Percentiles rank a stretch among this genome's conserved stretches.
These are phyloP conservation scores for Myiozetetes cayanensis DNA, from an alignment of 2,113 vertebrate species.

Conservation along the genomic window DNA sequence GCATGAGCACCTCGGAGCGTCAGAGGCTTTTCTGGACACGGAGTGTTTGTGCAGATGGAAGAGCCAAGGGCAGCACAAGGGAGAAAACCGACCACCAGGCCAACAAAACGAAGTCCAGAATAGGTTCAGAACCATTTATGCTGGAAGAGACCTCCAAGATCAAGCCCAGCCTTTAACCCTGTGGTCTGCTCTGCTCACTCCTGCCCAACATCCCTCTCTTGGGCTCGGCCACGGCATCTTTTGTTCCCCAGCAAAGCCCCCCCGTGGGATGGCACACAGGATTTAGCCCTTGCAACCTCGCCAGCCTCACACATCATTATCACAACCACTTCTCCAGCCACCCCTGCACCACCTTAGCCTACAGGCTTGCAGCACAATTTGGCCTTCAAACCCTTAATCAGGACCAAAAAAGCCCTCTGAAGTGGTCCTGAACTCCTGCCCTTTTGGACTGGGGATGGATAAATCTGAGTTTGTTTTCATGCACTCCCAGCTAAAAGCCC, in stretches of 20 bases:
- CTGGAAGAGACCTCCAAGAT: not conserved
- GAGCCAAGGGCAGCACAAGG: not conserved
- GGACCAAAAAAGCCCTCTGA: not conserved
- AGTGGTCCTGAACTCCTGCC: not conserved
- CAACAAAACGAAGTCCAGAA: not conserved
- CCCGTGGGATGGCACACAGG: not conserved
- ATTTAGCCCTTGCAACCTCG: not conserved
- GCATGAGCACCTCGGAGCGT: fast-evolving
- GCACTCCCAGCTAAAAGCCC: not conserved
- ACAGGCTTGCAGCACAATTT: not conserved
- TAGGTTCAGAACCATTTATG: not conserved
- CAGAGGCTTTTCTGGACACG: not conserved
- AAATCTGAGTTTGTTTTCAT: not conserved
- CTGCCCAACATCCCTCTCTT: not conserved
- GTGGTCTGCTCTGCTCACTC: not conserved
- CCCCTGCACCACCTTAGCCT: not conserved
- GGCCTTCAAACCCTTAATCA: not conserved
- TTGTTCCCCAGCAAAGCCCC: not conserved
- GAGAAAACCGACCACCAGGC: not conserved
- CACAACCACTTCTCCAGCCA: not conserved
- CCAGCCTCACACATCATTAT: not conserved
- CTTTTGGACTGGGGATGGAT: not conserved
- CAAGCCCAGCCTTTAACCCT: fast-evolving
- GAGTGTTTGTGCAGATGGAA: not conserved
- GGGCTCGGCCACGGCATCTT: not conserved